Conservation (phyloP, 1,140 invertebrate species). For the Neoseiulus cucumeris region DNA sequence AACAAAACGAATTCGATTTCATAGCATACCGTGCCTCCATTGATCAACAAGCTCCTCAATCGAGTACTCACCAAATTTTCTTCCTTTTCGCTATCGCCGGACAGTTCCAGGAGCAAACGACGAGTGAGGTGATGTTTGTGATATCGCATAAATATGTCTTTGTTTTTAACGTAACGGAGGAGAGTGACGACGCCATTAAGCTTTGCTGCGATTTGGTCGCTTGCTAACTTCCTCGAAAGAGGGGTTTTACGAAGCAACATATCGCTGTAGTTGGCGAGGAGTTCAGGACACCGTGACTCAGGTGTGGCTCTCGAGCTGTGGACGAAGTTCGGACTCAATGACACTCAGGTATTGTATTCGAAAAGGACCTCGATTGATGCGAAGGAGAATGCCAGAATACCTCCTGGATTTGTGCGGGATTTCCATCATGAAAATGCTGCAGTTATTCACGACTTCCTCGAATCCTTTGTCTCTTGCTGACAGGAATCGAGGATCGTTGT, state of each 20-base stretch:
- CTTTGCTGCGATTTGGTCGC: conserved; percentile 87
- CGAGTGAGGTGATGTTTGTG: conserved; percentile 95
- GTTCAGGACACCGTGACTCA: conserved; percentile 94
- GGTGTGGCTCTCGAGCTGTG: conserved; percentile 36
- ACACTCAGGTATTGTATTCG: neutral
- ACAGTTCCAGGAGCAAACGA: conserved; percentile 79
- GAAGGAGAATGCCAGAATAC: too few species aligned
- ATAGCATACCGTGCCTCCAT: too few species aligned
- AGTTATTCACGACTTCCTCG: conserved; percentile 90
- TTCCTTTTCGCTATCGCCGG: conserved; percentile 96
- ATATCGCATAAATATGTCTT: conserved; percentile 98
- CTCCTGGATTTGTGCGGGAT: neutral
- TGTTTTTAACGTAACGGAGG: conserved; percentile 96
- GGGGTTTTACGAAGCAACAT: conserved; percentile 91
- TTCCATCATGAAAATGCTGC: conserved; percentile 2
- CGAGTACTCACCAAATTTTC: conserved; percentile 86
- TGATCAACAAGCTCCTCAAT: too few species aligned
- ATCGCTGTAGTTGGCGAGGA: conserved; percentile 99
- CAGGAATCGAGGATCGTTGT: conserved; percentile 88
- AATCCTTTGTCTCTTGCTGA: conserved; percentile 96
- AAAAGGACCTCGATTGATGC: too few species aligned
- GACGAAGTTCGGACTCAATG: too few species aligned
- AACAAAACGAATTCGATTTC: too few species aligned
- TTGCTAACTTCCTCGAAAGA: conserved; percentile 83
- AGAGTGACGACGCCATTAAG: conserved; percentile 79